Evolutionary conservation across 2,888 invertebrate species (phyloP).

Genomic region (Bombyx huttoni): DNA sequence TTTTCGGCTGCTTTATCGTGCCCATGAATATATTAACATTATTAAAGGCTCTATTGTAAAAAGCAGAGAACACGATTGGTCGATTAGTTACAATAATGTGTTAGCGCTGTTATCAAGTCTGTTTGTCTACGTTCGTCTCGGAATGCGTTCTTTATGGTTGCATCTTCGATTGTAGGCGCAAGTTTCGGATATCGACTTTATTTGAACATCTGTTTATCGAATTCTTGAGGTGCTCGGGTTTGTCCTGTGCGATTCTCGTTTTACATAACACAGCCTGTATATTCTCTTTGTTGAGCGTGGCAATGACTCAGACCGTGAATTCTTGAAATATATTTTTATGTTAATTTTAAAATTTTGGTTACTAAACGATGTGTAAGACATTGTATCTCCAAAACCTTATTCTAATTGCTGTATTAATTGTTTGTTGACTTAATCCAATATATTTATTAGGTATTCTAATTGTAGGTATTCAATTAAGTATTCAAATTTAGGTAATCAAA

Average conservation of each 20-base stretch:
- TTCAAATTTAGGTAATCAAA: no score
- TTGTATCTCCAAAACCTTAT: no score
- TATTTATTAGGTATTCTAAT: no score
- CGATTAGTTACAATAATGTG: neutral
- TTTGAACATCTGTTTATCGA: slow-evolving; percentile 25
- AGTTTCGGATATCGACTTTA: slow-evolving; percentile 7
- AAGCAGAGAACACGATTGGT: slow-evolving; percentile 1
- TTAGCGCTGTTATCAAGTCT: neutral
- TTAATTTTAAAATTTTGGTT: neutral
- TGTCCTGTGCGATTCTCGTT: neutral
- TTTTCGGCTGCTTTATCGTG: neutral
- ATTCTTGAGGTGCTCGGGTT: slow-evolving; percentile 14
- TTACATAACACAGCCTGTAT: neutral
- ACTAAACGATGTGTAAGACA: neutral
- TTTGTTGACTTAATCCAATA: no score
- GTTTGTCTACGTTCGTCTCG: slow-evolving; percentile 7
- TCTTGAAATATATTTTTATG: neutral
- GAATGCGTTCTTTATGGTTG: slow-evolving; percentile 11
- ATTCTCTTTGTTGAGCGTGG: neutral
- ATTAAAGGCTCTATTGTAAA: neutral
- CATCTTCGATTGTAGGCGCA: slow-evolving; percentile 1
- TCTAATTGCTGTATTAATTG: no score
- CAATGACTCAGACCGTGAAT: neutral
- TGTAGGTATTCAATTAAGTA: no score
- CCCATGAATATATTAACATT: neutral